Percentiles rank a stretch among this genome's conserved stretches.
Conservation (phyloP, 2,888 invertebrate genomes). For the Liopterus haemorrhoidalis region DNA sequence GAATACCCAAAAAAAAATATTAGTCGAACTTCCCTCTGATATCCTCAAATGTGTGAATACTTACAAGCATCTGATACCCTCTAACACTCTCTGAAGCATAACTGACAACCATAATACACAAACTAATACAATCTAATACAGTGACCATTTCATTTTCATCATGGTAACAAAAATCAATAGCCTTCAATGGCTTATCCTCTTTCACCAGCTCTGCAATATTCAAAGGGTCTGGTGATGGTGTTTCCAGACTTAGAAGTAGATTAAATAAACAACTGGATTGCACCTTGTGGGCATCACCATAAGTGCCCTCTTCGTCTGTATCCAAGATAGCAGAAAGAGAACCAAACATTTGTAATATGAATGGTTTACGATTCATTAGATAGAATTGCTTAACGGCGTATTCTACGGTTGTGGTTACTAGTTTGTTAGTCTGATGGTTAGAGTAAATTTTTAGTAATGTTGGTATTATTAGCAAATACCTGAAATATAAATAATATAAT, state of each 20-base stretch:
- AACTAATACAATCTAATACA: conserved; percentile 93
- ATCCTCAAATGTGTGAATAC: conserved; percentile 35
- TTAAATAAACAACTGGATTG: conserved; percentile 90
- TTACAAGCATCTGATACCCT: conserved; percentile 86
- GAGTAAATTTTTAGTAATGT: conserved; percentile 94
- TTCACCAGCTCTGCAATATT: conserved; percentile 90
- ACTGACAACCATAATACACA: conserved; percentile 98
- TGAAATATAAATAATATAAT: conserved; percentile 40
- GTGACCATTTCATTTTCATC: conserved; percentile 97
- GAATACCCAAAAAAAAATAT: no score
- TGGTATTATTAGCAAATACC: conserved; percentile 95
- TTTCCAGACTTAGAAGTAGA: conserved; percentile 83
- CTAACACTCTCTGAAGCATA: conserved; percentile 93
- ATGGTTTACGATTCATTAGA: conserved; percentile 94
- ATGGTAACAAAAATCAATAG: conserved; percentile 97
- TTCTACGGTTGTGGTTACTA: conserved; percentile 92
- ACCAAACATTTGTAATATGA: conserved; percentile 98
- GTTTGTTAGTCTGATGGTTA: conserved; percentile 93
- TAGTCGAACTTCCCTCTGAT: no score
- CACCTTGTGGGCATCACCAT: conserved; percentile 88
- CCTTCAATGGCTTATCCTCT: conserved; percentile 84
- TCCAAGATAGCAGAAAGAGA: conserved; percentile 95
- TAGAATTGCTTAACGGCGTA: conserved; percentile 99
- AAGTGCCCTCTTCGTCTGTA: conserved; percentile 78
- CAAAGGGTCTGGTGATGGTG: conserved; percentile 88